A percentile compares a stretch with the other conserved stretches of the same genome.
Evolutionary conservation across 2,888 invertebrate species (phyloP).

Genomic region (Plemyria rubiginata): DNA sequence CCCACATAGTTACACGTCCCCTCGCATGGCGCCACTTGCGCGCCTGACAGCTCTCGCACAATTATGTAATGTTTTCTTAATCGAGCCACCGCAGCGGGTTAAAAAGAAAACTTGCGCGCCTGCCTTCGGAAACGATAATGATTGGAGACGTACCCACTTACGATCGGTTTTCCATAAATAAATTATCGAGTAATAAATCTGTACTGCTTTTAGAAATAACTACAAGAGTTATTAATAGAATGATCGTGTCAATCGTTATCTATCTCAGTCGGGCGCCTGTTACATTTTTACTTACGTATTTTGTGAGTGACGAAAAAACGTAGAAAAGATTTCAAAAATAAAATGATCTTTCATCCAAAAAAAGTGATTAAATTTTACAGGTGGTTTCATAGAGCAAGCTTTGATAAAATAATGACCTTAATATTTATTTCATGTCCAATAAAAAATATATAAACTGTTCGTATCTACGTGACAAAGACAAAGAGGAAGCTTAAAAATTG

Average conservation of each 20-base stretch:
- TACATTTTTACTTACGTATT: too few species aligned
- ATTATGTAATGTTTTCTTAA: conserved; percentile 84
- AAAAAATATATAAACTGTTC: conserved; percentile 27
- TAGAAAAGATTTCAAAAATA: too few species aligned
- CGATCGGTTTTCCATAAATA: conserved; percentile 40
- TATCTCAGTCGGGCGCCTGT: too few species aligned
- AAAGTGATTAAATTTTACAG: neutral
- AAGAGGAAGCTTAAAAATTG: conserved; percentile 54
- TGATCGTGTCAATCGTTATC: too few species aligned
- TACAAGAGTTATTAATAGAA: too few species aligned
- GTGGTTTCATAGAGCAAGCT: neutral
- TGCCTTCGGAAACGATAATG: conserved; percentile 50
- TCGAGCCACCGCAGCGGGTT: conserved; percentile 71
- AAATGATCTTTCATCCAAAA: too few species aligned
- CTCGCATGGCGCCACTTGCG: conserved; percentile 82
- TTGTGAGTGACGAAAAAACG: too few species aligned
- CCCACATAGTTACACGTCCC: conserved; percentile 78
- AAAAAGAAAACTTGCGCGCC: conserved; percentile 60
- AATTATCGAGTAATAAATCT: conserved; percentile 8
- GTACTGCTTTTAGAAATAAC: too few species aligned
- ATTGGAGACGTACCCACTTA: conserved; percentile 43
- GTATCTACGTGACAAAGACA: conserved; percentile 30
- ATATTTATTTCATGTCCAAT: conserved; percentile 24
- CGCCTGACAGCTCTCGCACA: conserved; percentile 73
- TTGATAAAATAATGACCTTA: neutral